Percentiles rank a stretch among this genome's conserved stretches.
Conservation (phyloP, 1,140 invertebrate genomes). For the Camponotus pennsylvanicus region DNA sequence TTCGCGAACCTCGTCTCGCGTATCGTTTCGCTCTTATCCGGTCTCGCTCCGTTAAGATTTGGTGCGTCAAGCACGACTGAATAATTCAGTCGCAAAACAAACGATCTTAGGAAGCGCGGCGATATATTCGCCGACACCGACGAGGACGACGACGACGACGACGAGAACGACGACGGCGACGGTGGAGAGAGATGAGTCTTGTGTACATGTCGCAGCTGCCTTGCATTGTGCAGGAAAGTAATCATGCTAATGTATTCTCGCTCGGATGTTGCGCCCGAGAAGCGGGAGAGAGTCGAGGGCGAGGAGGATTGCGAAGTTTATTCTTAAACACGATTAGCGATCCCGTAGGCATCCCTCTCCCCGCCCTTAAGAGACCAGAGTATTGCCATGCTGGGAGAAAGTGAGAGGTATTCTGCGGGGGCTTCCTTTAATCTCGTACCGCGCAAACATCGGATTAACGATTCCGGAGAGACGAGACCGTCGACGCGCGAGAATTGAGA, state of each 20-base stretch:
- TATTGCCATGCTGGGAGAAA: constrained; percentile 29
- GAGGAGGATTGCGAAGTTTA: constrained; percentile 69
- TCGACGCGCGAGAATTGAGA: not conserved
- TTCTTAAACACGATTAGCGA: constrained; percentile 77
- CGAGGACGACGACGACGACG: not conserved
- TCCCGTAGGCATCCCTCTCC: constrained; percentile 51
- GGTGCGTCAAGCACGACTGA: constrained; percentile 68
- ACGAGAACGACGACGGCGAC: not conserved
- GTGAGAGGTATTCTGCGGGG: constrained; percentile 43
- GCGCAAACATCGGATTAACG: constrained; percentile 67
- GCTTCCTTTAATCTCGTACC: constrained; percentile 65
- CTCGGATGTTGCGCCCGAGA: constrained; percentile 58
- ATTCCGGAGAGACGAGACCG: constrained; percentile 57
- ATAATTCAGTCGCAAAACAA: constrained; percentile 73
- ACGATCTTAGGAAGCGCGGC: constrained; percentile 72
- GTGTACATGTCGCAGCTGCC: constrained; percentile 74
- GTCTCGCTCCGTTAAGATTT: constrained; percentile 67
- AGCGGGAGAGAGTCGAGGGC: constrained; percentile 9
- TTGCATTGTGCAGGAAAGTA: constrained; percentile 73
- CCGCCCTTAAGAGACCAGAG: not conserved
- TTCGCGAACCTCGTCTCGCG: not conserved
- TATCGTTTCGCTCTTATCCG: constrained; percentile 21
- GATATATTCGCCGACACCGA: constrained; percentile 60
- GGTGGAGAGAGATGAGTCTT: constrained; percentile 65
- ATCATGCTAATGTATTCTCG: constrained; percentile 76